These are phyloP conservation scores for Stigmatopora nigra DNA, from an alignment of 2,113 vertebrate species.

Conservation along the genomic window DNA sequence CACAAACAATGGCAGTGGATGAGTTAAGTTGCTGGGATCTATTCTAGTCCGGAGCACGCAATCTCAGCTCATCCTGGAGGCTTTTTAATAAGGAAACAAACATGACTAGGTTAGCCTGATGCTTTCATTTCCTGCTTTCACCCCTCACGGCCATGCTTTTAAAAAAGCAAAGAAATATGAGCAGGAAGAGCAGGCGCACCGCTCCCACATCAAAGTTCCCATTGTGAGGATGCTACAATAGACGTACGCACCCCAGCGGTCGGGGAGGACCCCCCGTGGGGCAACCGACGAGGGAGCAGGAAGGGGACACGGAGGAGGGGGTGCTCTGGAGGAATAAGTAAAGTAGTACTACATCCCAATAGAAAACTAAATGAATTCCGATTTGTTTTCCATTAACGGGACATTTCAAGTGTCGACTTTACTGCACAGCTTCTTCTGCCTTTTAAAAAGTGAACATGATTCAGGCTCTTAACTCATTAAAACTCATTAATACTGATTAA, in stretches of 20 bases:
- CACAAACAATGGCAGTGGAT: too few relatives aligned
- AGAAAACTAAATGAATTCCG: neutral
- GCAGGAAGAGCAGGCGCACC: constrained; percentile 31
- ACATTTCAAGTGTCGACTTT: neutral
- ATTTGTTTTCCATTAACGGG: neutral
- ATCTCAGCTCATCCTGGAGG: constrained; percentile 26
- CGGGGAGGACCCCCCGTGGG: constrained; percentile 14
- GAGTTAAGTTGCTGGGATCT: neutral
- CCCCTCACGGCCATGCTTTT: constrained; percentile 33
- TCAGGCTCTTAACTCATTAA: too few relatives aligned
- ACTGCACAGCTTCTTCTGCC: neutral
- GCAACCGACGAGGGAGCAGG: constrained; percentile 48
- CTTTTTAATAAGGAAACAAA: constrained; percentile 51
- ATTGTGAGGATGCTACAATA: constrained; percentile 67
- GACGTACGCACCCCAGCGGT: constrained; percentile 4
- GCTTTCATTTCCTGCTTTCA: constrained; percentile 50
- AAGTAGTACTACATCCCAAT: too few relatives aligned
- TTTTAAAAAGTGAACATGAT: too few relatives aligned
- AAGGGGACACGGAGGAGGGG: constrained; percentile 1
- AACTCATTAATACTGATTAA: too few relatives aligned
- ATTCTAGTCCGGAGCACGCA: neutral
- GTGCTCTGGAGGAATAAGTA: too few relatives aligned
- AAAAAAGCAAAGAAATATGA: constrained; percentile 32
- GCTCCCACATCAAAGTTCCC: constrained; percentile 66
- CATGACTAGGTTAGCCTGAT: constrained; percentile 48